Evolutionary conservation across 2,113 vertebrate genomes (phyloP), one percentile per base, ranked within the genome.

Genomic region (Rhinichthys klamathensis): DNA sequence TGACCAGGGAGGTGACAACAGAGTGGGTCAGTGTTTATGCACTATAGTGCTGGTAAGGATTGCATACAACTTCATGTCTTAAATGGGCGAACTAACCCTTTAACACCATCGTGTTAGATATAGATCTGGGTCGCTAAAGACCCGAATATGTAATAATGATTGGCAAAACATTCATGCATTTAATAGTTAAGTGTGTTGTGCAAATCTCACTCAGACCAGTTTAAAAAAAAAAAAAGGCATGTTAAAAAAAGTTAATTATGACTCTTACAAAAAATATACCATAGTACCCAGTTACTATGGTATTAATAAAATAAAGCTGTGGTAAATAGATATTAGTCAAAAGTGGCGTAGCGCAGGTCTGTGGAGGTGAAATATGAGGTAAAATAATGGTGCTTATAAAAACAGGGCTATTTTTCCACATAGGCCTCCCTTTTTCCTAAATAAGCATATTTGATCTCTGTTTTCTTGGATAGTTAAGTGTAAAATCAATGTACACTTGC

Each of bases 171-270:
- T 38, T 38, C 6, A 38, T 38, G 38, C 38, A 38, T 38, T 38
- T 38, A 38, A 38, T 6, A 6, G 38, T 38, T 38, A 65, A 72
- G 41, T n/a, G 49, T 41, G 84, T 54, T 72, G 1, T 15, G 38
- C 58, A 65, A 81, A 77, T 92, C 88, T 90, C 80, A 87, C 87
- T 89, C 80, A 69, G 60, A 80, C 82, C 88, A 87, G 90, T 92
- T 91, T 85, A 80, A 89, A 89, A 89, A 56, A 83, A 69, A 13
- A n/a, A n/a, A n/a, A n/a, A n/a, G 84, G 0, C 74, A 77, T 83
- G 81, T 88, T 79, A 65, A 78, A 82, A 78, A 82, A 89, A 74
- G 35, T 51, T 84, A 79, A 89, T 91, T 90, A 88, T 86, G 87
- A 88, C 72, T 61, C 18, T 72, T 23, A 11, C 5, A 23, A 72